Conservation (phyloP, 2,113 vertebrate species). For the Lathamus discolor region DNA sequence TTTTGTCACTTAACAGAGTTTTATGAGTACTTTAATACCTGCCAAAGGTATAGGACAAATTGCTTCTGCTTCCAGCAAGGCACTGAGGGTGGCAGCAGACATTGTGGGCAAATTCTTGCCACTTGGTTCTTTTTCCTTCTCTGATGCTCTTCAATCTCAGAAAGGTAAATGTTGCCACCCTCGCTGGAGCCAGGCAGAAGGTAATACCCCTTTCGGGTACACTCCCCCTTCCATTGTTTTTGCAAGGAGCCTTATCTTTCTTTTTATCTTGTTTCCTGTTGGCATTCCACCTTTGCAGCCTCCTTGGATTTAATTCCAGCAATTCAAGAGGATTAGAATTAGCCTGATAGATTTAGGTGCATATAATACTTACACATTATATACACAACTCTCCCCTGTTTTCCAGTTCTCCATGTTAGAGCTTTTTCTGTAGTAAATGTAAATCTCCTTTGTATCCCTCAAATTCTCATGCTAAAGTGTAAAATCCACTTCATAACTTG, state of each 20-base stretch:
- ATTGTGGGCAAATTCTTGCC: rapidly evolving
- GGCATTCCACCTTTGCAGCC: neutral
- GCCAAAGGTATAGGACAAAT: neutral
- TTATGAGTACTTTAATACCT: neutral
- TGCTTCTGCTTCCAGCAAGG: neutral
- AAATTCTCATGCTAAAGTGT: neutral
- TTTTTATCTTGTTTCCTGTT: neutral
- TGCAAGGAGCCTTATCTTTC: neutral
- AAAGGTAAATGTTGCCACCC: neutral
- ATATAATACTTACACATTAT: neutral
- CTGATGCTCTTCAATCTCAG: neutral
- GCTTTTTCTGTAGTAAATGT: neutral
- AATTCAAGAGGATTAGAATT: neutral
- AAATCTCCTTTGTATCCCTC: neutral
- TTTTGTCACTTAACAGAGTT: neutral
- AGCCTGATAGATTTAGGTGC: neutral
- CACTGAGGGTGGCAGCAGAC: no score
- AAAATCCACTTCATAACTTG: neutral
- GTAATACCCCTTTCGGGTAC: neutral
- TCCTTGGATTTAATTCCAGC: neutral
- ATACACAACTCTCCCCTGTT: neutral
- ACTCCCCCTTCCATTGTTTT: rapidly evolving
- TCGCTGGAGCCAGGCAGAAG: neutral
- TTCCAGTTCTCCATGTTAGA: neutral
- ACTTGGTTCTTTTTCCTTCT: rapidly evolving